Evolutionary conservation across 2,888 invertebrate genomes (phyloP).

Genomic region (Sarcophaga caerulescens): DNA sequence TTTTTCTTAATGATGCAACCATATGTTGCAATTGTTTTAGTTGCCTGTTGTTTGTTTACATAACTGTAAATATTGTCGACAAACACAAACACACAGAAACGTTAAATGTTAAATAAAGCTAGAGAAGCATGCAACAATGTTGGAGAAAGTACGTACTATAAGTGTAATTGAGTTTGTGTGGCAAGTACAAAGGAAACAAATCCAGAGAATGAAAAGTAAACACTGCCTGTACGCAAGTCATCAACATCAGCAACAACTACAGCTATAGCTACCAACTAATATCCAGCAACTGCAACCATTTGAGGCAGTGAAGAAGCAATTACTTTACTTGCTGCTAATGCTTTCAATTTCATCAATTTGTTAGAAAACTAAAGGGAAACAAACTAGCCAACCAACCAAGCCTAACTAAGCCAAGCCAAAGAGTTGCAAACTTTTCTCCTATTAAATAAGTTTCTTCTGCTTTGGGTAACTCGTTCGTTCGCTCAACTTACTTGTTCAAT

Average conservation of each 20-base stretch:
- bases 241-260: too few species aligned
- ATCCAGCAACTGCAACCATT: constrained; percentile 17
- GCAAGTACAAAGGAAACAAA: constrained; percentile 8
- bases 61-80: constrained; percentile 34
- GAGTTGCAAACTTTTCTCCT: too few species aligned
- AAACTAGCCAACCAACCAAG: neutral
- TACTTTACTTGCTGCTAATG: too few species aligned
- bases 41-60: constrained; percentile 29
- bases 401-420: too few species aligned
- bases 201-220: neutral
- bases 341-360: too few species aligned
- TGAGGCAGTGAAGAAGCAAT: neutral
- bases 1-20: constrained; percentile 48
- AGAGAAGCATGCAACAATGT: constrained; percentile 46
- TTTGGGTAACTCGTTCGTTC: too few species aligned
- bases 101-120: constrained; percentile 27
- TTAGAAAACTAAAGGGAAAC: neutral
- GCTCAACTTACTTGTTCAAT: too few species aligned
- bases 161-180: neutral
- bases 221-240: too few species aligned
- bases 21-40: constrained; percentile 32
- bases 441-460: too few species aligned
- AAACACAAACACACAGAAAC: neutral
- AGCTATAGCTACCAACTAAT: neutral
- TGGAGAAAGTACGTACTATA: too few species aligned